These are phyloP conservation scores for Triplophysa bombifrons DNA, from an alignment of 2,797 vertebrate genomes.

Conservation along the genomic window DNA sequence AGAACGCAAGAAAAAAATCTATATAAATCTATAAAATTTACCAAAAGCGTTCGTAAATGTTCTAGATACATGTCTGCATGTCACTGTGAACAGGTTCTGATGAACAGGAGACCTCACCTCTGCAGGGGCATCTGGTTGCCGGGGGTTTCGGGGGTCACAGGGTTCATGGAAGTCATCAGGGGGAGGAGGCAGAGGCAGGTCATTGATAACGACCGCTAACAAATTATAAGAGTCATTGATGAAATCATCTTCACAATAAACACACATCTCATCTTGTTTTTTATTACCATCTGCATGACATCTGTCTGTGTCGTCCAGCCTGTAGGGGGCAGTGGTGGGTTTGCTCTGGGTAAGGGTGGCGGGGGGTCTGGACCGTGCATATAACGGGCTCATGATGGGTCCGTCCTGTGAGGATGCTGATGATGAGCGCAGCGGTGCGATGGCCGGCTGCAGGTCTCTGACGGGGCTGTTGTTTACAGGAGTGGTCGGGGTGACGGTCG, in stretches of 20 bases:
- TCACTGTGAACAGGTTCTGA: neutral
- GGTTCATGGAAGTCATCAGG: slow-evolving; percentile 56
- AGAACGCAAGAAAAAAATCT: too few species aligned
- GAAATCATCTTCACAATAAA: neutral
- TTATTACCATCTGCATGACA: slow-evolving; percentile 59
- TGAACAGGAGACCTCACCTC: slow-evolving; percentile 60
- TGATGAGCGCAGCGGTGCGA: slow-evolving; percentile 28
- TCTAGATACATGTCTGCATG: too few species aligned
- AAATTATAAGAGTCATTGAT: neutral
- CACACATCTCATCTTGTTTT: neutral
- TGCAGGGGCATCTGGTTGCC: slow-evolving; percentile 56
- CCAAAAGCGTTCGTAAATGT: too few species aligned
- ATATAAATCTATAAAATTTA: too few species aligned
- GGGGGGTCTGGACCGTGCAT: slow-evolving; percentile 39
- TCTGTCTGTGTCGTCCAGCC: slow-evolving; percentile 29
- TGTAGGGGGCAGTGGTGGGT: slow-evolving; percentile 19
- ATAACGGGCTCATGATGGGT: slow-evolving; percentile 13
- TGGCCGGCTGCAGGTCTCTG: slow-evolving; percentile 51
- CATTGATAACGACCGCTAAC: neutral
- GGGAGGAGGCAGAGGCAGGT: slow-evolving; percentile 50
- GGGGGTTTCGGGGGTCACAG: slow-evolving; percentile 34
- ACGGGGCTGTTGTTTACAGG: slow-evolving; percentile 62
- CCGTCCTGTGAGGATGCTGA: slow-evolving; percentile 13
- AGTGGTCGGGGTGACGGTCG: slow-evolving; percentile 69
- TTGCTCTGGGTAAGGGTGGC: slow-evolving; percentile 11